Conservation (phyloP, 2,888 invertebrate species). For the Anthrax anthrax region DNA sequence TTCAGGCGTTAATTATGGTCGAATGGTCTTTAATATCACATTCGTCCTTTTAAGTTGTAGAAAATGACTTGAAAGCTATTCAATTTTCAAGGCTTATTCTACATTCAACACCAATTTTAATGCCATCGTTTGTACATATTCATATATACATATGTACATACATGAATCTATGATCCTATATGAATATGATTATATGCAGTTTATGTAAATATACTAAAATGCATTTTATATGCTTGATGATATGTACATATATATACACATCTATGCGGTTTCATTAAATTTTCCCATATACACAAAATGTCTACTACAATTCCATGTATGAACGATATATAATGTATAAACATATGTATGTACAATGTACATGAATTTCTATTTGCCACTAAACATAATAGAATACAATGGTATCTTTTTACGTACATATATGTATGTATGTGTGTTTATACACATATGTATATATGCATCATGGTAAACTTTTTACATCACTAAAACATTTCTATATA, state of each 20-base stretch:
- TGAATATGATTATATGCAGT: too few relatives aligned
- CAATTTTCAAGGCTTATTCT: background rate
- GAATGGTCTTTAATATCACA: background rate
- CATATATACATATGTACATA: too few relatives aligned
- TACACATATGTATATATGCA: too few relatives aligned
- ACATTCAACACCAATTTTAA: background rate
- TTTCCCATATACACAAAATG: background rate
- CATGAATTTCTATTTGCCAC: too few relatives aligned
- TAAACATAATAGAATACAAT: too few relatives aligned
- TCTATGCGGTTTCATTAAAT: background rate
- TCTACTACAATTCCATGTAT: background rate
- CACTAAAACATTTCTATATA: too few relatives aligned
- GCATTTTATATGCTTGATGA: background rate
- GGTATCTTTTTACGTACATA: too few relatives aligned
- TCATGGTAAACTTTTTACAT: too few relatives aligned
- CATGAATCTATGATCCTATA: too few relatives aligned
- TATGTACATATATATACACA: too few relatives aligned
- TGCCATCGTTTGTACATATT: background rate
- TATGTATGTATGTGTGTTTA: too few relatives aligned
- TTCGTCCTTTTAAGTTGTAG: background rate
- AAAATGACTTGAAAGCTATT: background rate
- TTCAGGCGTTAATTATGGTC: background rate
- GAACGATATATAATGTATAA: background rate
- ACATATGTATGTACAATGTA: too few relatives aligned
- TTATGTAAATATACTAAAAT: background rate